Evolutionary conservation across 2,797 vertebrate genomes (phyloP).

Genomic region (Aplochiton taeniatus): DNA sequence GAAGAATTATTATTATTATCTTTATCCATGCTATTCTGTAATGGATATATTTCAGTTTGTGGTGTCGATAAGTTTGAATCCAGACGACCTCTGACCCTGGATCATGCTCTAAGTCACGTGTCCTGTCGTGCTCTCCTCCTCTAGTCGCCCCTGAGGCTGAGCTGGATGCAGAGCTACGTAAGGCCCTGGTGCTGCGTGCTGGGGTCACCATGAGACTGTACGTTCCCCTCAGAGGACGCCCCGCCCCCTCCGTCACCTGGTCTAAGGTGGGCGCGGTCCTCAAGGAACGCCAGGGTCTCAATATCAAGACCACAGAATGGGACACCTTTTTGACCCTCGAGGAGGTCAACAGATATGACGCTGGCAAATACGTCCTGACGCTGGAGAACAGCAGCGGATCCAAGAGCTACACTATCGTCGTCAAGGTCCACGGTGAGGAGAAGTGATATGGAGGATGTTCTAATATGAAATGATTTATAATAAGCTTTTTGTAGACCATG

Average conservation of each 20-base stretch:
- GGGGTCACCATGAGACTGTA: conserved; percentile 97
- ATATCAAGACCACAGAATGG: conserved; percentile 94
- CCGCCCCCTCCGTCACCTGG: conserved; percentile 93
- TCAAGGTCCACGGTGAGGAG: conserved; percentile 93
- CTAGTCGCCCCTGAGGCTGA: conserved; percentile 95
- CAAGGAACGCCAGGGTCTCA: conserved; percentile 86
- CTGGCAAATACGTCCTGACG: conserved; percentile 92
- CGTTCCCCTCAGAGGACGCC: conserved; percentile 93
- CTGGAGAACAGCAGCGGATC: conserved; percentile 94
- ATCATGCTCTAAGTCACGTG: no score
- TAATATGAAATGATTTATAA: neutral
- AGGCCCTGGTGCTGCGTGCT: conserved; percentile 90
- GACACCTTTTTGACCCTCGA: conserved; percentile 92
- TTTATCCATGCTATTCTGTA: no score
- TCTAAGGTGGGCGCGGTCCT: conserved; percentile 89
- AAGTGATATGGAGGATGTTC: conserved; percentile 7
- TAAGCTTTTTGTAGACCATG: no score
- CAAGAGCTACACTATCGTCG: conserved; percentile 92
- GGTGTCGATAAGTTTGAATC: no score
- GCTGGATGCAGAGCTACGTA: conserved; percentile 93
- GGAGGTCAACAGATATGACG: conserved; percentile 95
- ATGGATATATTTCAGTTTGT: no score
- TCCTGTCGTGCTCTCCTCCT: neutral
- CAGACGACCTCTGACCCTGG: neutral
- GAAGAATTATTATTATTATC: no score